Evolutionary conservation across 2,113 vertebrate genomes (phyloP).

Genomic region (Lagopus leucura): DNA sequence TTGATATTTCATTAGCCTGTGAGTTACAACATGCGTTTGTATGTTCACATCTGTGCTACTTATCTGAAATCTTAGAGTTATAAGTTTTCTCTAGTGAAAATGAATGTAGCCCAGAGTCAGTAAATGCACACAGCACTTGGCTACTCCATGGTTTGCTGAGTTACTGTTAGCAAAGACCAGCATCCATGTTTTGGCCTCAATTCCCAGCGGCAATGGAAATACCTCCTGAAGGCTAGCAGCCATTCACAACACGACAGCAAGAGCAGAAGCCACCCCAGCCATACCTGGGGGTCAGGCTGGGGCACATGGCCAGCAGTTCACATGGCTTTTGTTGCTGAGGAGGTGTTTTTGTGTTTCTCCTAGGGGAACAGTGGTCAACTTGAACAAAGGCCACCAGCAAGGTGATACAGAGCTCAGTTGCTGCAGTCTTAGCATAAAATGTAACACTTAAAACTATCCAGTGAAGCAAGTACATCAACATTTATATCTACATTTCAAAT

Average conservation of each 20-base stretch:
- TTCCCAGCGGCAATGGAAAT: background rate
- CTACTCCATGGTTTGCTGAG: background rate
- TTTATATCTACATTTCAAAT: background rate
- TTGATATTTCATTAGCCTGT: background rate
- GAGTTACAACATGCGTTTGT: background rate
- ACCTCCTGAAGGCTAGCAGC: background rate
- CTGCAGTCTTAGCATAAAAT: background rate
- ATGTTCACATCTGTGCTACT: background rate
- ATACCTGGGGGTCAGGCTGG: too few species aligned
- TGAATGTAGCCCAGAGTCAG: background rate
- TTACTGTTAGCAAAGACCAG: background rate
- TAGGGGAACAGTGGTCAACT: background rate
- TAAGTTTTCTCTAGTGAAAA: background rate
- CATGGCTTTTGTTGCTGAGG: background rate
- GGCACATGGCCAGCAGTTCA: background rate
- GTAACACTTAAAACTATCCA: background rate
- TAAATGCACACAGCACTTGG: background rate
- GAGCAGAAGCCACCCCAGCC: background rate
- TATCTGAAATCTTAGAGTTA: background rate
- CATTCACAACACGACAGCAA: background rate
- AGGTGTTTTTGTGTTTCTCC: background rate
- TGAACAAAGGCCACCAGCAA: background rate
- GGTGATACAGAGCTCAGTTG: background rate
- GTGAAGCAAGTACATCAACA: background rate
- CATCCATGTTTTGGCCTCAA: background rate